These are phyloP conservation scores for Bradypus variegatus DNA, from an alignment of 2,797 vertebrate genomes.

Conservation along the genomic window DNA sequence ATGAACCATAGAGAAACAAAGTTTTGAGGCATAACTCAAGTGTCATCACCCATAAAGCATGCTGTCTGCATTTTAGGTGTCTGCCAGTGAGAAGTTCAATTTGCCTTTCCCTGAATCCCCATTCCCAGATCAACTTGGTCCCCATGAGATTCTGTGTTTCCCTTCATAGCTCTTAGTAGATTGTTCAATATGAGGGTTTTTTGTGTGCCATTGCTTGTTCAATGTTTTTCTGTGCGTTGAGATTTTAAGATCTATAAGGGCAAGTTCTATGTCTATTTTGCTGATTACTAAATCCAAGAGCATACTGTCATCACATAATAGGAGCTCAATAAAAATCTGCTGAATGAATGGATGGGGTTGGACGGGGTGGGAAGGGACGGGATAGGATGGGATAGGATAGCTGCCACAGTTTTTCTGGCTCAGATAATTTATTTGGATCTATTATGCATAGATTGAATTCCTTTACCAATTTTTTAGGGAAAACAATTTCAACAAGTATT, in stretches of 20 bases:
- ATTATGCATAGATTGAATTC: rapidly evolving
- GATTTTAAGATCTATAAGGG: background rate
- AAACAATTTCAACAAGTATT: background rate
- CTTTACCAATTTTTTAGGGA: background rate
- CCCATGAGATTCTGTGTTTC: background rate
- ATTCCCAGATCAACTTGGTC: background rate
- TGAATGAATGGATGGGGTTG: background rate
- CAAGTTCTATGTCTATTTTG: background rate
- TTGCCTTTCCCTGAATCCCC: background rate
- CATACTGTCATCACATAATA: background rate
- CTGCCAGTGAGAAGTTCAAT: too few relatives aligned
- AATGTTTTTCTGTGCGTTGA: background rate
- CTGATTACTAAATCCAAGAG: background rate
- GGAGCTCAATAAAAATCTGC: background rate
- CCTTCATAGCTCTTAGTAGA: rapidly evolving
- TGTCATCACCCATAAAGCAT: background rate
- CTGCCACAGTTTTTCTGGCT: background rate
- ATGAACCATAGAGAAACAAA: background rate
- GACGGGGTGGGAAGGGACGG: too few relatives aligned
- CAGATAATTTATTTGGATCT: background rate
- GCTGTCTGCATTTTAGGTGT: background rate
- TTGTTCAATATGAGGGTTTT: rapidly evolving
- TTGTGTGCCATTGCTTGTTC: rapidly evolving
- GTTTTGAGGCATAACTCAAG: background rate
- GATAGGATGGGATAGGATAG: too few relatives aligned